Evolutionary conservation across 2,113 vertebrate species (phyloP).

Genomic region (Chauna torquata): DNA sequence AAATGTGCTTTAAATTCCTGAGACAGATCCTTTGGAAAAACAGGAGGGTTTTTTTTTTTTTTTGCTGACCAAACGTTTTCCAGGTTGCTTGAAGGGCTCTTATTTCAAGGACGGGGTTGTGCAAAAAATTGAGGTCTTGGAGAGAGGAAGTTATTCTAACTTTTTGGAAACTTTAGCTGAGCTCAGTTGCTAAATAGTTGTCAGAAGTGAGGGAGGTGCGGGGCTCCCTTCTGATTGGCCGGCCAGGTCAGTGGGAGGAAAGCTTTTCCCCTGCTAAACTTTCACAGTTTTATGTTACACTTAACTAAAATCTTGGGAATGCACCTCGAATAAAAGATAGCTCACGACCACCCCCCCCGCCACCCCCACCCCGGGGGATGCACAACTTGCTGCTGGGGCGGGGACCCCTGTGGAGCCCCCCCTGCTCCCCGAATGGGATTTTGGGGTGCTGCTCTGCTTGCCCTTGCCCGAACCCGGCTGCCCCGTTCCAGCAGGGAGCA

Average conservation of each 20-base stretch:
- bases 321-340: constrained; percentile 56
- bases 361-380: accelerated
- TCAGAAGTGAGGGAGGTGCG: constrained; percentile 85
- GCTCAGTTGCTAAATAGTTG: constrained; percentile 94
- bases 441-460: too few species aligned
- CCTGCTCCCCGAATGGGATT: neutral
- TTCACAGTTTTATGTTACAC: constrained; percentile 66
- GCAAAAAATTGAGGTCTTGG: constrained; percentile 76
- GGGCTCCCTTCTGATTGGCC: constrained; percentile 80
- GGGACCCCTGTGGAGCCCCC: neutral
- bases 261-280: constrained; percentile 79
- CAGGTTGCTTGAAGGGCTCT: constrained; percentile 70
- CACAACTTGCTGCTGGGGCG: neutral
- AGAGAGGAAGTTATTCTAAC: constrained; percentile 88
- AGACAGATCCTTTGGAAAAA: constrained; percentile 73
- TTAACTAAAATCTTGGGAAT: constrained; percentile 64
- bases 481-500: neutral
- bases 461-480: too few species aligned
- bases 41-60: constrained; percentile 30
- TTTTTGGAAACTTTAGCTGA: constrained; percentile 90
- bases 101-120: constrained; percentile 75
- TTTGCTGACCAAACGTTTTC: constrained; percentile 69
- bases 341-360: neutral
- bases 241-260: constrained; percentile 73
- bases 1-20: constrained; percentile 75